phyloP scores from a whole-genome alignment of 2,888 invertebrate genomes.

The Saturnia pavonia region DNA sequence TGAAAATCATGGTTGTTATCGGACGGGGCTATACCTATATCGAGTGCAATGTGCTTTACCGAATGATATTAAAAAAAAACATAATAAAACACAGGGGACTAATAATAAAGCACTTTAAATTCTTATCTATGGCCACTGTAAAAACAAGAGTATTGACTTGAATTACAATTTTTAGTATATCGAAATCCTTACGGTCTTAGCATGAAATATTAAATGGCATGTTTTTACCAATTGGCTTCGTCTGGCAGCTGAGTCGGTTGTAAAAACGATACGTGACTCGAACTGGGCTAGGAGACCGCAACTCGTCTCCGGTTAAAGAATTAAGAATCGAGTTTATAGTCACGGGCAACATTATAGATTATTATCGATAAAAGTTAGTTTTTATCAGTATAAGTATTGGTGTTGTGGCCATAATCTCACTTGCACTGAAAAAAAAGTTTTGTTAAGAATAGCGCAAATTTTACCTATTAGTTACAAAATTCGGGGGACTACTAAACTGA shows the following conservation, averaged over 20 bases:
- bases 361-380: neutral
- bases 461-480: too few species aligned
- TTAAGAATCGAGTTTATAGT: conserved; percentile 16
- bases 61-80: neutral
- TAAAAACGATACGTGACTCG: conserved; percentile 74
- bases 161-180: conserved; percentile 79
- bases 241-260: conserved; percentile 69
- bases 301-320: conserved; percentile 19
- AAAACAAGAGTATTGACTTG: conserved; percentile 59
- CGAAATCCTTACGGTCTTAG: conserved; percentile 62
- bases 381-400: neutral
- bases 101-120: conserved; percentile 58
- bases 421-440: too few species aligned
- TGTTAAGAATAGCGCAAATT: too few species aligned
- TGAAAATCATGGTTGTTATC: neutral
- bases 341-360: neutral
- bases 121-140: conserved; percentile 69
- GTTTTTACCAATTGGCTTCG: conserved; percentile 69
- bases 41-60: neutral
- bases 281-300: conserved; percentile 11
- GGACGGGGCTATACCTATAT: neutral
- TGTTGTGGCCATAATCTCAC: too few species aligned
- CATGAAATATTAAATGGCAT: conserved; percentile 69
- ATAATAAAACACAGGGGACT: conserved; percentile 39
- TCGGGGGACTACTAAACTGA: too few species aligned